Percentiles rank a stretch among this genome's conserved stretches.
phyloP scores from a whole-genome alignment of 2,888 invertebrate species.

The Drosophila greeni region DNA sequence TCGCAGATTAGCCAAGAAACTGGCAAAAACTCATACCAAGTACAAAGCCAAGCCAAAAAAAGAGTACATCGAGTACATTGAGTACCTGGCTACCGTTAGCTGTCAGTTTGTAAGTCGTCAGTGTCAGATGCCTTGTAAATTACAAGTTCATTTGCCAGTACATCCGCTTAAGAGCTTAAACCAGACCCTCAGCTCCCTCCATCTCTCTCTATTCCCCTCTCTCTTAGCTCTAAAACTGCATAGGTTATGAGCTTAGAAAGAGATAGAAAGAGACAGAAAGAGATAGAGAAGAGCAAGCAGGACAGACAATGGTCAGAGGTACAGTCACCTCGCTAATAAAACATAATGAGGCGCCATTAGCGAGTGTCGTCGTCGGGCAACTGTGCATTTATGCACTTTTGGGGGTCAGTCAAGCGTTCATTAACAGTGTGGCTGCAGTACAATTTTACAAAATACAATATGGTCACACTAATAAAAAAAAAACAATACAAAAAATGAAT shows the following conservation, averaged over 20 bases:
- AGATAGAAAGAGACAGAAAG: background rate
- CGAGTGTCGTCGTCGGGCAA: constrained; percentile 48
- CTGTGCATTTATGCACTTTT: constrained; percentile 61
- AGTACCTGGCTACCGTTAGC: constrained; percentile 38
- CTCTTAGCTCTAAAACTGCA: constrained; percentile 31
- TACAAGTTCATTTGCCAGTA: constrained; percentile 70
- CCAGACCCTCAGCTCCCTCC: constrained; percentile 3
- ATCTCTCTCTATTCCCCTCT: background rate
- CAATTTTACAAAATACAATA: background rate
- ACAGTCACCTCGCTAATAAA: constrained; percentile 57
- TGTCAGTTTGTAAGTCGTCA: constrained; percentile 70
- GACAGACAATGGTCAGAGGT: constrained; percentile 7
- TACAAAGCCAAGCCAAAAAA: background rate
- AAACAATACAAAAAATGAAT: too few species aligned
- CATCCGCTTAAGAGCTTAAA: constrained; percentile 59
- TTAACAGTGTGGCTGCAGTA: constrained; percentile 36
- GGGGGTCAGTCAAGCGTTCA: constrained; percentile 61
- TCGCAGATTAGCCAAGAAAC: constrained; percentile 15
- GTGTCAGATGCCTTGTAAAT: constrained; percentile 71
- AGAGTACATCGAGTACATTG: background rate
- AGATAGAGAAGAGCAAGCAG: background rate
- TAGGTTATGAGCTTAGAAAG: constrained; percentile 48
- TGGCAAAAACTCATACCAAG: constrained; percentile 1
- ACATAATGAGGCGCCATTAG: constrained; percentile 71
- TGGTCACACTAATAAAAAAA: background rate